Conservation (phyloP, 1,140 invertebrate species). For the Drosophila santomea region DNA sequence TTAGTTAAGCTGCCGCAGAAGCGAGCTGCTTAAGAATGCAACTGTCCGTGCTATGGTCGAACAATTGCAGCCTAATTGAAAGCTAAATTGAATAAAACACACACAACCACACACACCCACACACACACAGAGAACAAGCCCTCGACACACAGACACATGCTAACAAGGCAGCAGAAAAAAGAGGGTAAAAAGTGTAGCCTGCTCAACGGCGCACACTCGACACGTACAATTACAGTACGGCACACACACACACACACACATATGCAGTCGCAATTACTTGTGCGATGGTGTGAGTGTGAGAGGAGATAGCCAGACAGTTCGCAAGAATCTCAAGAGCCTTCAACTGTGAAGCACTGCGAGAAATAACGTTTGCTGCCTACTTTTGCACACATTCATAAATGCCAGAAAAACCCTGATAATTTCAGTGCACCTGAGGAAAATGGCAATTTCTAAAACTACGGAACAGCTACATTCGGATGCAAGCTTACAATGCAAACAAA, state of each 20-base stretch:
- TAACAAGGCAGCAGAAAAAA: constrained; percentile 66
- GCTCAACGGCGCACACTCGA: constrained; percentile 72
- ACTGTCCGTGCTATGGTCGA: constrained; percentile 66
- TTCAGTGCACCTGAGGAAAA: too few species aligned
- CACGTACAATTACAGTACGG: constrained; percentile 71
- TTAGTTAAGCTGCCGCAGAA: constrained; percentile 33
- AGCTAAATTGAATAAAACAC: constrained; percentile 82
- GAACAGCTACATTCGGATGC: neutral
- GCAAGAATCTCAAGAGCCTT: constrained; percentile 43
- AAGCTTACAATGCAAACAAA: neutral
- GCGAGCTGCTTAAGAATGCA: constrained; percentile 73
- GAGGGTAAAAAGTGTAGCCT: constrained; percentile 65
- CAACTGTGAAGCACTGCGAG: constrained; percentile 7
- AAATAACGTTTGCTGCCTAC: neutral
- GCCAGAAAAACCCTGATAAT: too few species aligned
- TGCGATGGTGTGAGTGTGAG: constrained; percentile 42
- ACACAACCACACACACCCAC: constrained; percentile 30
- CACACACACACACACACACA: constrained; percentile 24
- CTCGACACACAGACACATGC: constrained; percentile 47
- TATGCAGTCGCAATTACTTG: constrained; percentile 34
- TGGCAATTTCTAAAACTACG: too few species aligned
- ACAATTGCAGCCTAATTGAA: constrained; percentile 83
- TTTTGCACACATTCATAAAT: neutral
- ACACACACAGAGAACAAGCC: constrained; percentile 12
- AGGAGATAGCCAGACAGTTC: constrained; percentile 49